A percentile compares a stretch with the other conserved stretches of the same genome.
These are phyloP conservation scores for Eudyptes chrysolophus DNA, from an alignment of 2,113 vertebrate species.

Conservation along the genomic window DNA sequence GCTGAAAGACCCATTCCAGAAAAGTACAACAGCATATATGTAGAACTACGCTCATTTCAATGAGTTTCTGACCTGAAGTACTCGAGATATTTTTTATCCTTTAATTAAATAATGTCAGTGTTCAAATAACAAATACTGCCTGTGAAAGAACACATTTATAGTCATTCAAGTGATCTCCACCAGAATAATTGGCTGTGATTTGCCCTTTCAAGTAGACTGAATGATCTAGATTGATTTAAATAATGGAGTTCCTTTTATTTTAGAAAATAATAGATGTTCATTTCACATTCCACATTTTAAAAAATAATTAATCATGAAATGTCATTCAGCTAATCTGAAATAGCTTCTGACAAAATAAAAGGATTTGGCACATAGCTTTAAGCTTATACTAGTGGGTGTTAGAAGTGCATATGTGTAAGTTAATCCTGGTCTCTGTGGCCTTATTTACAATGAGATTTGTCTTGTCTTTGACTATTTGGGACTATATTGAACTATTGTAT, in stretches of 20 bases:
- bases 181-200: constrained; percentile 7
- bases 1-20: not conserved
- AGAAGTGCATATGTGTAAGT: not conserved
- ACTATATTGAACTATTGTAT: fast-evolving
- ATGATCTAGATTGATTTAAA: not conserved
- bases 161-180: not conserved
- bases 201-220: not conserved
- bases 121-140: not conserved
- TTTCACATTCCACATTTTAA: not conserved
- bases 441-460: not conserved
- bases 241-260: not conserved
- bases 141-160: not conserved
- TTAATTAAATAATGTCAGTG: not conserved
- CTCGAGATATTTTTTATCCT: not conserved
- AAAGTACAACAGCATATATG: not conserved
- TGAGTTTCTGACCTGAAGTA: not conserved
- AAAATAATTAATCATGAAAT: not conserved
- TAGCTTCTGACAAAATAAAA: not conserved
- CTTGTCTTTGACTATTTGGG: not conserved
- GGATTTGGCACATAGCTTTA: not conserved
- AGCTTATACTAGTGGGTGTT: not conserved
- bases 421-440: not conserved
- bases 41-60: not conserved
- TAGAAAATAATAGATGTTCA: not conserved
- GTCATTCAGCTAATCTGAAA: not conserved